A percentile compares a stretch with the other conserved stretches of the same genome.
Conservation (phyloP, 2,113 vertebrate genomes). For the Amblyornis subalaris region DNA sequence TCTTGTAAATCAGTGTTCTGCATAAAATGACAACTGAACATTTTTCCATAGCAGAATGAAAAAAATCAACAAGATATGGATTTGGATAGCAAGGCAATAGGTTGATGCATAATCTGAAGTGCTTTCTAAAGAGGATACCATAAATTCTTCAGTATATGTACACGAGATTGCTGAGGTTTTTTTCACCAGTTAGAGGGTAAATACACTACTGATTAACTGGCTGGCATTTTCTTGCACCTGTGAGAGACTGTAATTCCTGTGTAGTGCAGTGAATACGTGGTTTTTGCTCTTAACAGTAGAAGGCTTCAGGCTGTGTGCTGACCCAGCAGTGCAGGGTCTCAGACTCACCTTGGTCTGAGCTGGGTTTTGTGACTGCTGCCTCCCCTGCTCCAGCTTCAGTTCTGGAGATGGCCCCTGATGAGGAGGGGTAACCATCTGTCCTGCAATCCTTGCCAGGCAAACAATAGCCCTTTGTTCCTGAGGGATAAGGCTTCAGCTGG, state of each 20-base stretch:
- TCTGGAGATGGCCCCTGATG: neutral
- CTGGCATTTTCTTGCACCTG: neutral
- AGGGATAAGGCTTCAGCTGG: neutral
- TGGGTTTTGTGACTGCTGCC: neutral
- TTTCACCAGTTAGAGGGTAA: neutral
- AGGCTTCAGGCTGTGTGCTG: neutral
- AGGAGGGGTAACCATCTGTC: rapidly evolving
- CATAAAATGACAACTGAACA: neutral
- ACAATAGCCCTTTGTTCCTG: rapidly evolving
- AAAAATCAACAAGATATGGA: neutral
- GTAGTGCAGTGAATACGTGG: neutral
- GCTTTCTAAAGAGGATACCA: neutral
- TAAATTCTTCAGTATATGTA: neutral
- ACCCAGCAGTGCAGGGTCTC: neutral
- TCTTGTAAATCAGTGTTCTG: neutral
- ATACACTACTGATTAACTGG: neutral
- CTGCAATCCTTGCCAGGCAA: neutral
- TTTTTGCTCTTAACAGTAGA: neutral
- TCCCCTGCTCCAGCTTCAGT: neutral
- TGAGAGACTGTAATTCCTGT: neutral
- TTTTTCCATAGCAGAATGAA: neutral
- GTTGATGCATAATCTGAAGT: neutral
- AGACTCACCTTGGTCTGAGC: neutral
- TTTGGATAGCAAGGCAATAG: neutral
- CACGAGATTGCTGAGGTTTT: neutral